Percentiles rank a stretch among this genome's conserved stretches.
Conservation (phyloP, 2,797 vertebrate genomes). For the Anas georgica region DNA sequence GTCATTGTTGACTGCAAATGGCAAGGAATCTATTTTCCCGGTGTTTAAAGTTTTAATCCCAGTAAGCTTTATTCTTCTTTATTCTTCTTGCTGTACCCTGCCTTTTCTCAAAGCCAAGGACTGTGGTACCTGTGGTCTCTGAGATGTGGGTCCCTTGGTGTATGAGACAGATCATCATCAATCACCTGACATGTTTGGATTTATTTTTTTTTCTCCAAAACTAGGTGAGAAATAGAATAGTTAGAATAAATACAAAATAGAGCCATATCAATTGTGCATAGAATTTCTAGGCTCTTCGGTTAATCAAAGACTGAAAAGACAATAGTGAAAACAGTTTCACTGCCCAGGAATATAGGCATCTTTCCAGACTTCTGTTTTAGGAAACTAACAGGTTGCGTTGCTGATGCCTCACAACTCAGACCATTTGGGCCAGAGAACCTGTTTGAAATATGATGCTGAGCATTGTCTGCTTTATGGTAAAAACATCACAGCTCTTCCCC, state of each 20-base stretch:
- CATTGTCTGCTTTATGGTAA: neutral
- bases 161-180: neutral
- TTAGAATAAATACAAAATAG: neutral
- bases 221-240: neutral
- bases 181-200: neutral
- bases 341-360: neutral
- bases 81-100: neutral
- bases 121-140: neutral
- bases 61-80: neutral
- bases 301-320: neutral
- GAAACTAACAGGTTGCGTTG: neutral
- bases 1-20: neutral
- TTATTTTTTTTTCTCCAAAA: neutral
- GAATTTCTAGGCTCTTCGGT: neutral
- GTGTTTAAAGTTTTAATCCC: neutral
- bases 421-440: neutral
- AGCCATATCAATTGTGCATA: neutral
- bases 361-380: neutral
- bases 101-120: neutral
- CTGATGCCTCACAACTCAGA: accelerated
- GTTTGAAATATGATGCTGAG: neutral
- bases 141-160: neutral
- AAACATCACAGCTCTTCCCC: neutral
- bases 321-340: neutral
- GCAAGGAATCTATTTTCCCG: neutral